Percentiles rank a stretch among this genome's conserved stretches.
Conservation (phyloP, 2,797 vertebrate species). For the Phataginus tricuspis region DNA sequence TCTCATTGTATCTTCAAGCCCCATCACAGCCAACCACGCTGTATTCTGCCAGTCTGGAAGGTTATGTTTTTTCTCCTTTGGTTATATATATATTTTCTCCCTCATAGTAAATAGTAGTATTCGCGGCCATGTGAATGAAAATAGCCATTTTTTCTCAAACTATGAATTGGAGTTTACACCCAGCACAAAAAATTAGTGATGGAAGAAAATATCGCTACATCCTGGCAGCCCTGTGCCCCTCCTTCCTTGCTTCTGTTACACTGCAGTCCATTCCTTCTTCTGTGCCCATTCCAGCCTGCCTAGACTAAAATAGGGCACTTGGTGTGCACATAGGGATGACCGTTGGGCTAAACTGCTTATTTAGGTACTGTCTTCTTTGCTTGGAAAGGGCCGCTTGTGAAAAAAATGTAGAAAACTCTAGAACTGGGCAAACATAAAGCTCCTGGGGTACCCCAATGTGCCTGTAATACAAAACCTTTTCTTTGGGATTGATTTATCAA, state of each 20-base stretch:
- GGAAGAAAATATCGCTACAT: background rate
- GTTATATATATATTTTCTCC: background rate
- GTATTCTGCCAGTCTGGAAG: background rate
- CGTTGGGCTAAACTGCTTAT: background rate
- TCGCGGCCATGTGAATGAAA: background rate
- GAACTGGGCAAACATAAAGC: background rate
- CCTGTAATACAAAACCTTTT: background rate
- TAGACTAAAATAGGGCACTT: background rate
- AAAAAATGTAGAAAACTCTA: background rate
- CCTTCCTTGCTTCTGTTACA: background rate
- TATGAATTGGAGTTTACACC: background rate
- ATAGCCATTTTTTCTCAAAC: background rate
- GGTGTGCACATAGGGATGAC: too few species aligned
- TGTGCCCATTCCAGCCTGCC: background rate
- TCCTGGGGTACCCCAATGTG: background rate
- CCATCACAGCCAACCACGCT: background rate
- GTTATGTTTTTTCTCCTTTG: background rate
- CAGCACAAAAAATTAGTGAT: background rate
- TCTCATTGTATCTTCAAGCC: conserved; percentile 67
- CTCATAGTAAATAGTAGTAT: background rate
- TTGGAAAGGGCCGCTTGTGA: background rate
- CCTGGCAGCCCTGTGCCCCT: background rate
- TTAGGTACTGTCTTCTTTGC: background rate
- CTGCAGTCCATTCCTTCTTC: background rate
- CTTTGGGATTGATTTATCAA: background rate